Evolutionary conservation across 2,797 vertebrate genomes (phyloP).

Genomic region (Numenius phaeopus): DNA sequence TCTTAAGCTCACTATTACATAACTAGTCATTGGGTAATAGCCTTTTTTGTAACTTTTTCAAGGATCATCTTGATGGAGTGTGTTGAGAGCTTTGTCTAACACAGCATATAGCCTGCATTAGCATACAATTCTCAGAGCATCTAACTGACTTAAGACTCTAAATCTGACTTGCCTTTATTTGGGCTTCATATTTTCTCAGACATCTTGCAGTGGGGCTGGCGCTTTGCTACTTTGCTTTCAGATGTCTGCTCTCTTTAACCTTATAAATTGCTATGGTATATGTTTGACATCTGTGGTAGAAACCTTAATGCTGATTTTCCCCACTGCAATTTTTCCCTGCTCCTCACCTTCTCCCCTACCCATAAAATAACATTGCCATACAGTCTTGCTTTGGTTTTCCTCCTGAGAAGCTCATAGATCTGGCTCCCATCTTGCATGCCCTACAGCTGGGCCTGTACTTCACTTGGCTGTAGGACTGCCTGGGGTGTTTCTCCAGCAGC

Average conservation of each 20-base stretch:
- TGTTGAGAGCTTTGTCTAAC: neutral
- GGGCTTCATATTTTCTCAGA: neutral
- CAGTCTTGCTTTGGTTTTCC: neutral
- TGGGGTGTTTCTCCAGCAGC: neutral
- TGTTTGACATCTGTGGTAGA: neutral
- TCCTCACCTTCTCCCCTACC: neutral
- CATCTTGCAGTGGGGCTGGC: neutral
- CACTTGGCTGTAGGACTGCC: neutral
- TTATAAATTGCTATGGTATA: accelerated
- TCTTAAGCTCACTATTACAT: neutral
- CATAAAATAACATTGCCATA: accelerated
- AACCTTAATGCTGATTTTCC: neutral
- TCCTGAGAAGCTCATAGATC: neutral
- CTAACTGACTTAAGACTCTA: neutral
- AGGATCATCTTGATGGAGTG: neutral
- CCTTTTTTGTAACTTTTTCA: neutral
- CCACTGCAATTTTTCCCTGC: neutral
- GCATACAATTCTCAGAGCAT: neutral
- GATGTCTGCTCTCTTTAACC: neutral
- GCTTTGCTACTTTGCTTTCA: neutral
- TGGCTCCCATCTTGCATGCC: neutral
- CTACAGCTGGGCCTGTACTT: neutral
- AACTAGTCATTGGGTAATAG: neutral
- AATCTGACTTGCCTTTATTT: neutral
- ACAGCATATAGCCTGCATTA: neutral